Evolutionary conservation across 2,113 vertebrate species (phyloP), one percentile per base, ranked within the genome.

Genomic region (Elachura formosa): DNA sequence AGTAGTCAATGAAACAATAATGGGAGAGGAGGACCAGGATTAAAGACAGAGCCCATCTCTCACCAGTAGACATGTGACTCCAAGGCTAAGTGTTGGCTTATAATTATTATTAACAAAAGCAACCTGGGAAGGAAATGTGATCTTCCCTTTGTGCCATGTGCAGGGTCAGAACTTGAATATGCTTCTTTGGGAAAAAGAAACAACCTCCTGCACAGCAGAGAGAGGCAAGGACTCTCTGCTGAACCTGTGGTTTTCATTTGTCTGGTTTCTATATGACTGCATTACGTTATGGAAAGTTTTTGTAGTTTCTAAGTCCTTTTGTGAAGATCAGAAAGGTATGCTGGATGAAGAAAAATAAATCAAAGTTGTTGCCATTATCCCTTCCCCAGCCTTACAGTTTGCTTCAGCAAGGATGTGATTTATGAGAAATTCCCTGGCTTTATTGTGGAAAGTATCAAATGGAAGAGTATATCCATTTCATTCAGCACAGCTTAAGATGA

Each of bases 1-100:
- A 97, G 89, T 49, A 81, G 86, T 95, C 89, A 94, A 75, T 89
- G 95, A 95, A 97, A 97, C 94, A 96, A 97, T 91, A 95, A 93
- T 73, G 76, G 91, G 87, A 96, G 74, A 96, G 95, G 94, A 93
- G 92, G 72, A 95, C 77, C 29, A 62, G 90, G 89, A 95, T 96
- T 91, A 92, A 85, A 87, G 78, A 78, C 63, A 84, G 86, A 95
- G 40, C 78, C 52, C 76, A 72, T 96, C 87, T 96, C 81, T 96
- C 96, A 96, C 45, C 77, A 87, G 75, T 24, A 86, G 68, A 71
- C 91, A 90, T 48, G 52, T 96, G 96, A 96, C 88, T 93, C 78
- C 43, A 48, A 62, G 82, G 51, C 71, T 73, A 90, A 95, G 71
- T 95, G 83, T 91, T 93, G 82, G 82, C 59, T 97, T 91, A 93